Conservation (phyloP, 2,113 vertebrate species). For the Sturnus vulgaris region DNA sequence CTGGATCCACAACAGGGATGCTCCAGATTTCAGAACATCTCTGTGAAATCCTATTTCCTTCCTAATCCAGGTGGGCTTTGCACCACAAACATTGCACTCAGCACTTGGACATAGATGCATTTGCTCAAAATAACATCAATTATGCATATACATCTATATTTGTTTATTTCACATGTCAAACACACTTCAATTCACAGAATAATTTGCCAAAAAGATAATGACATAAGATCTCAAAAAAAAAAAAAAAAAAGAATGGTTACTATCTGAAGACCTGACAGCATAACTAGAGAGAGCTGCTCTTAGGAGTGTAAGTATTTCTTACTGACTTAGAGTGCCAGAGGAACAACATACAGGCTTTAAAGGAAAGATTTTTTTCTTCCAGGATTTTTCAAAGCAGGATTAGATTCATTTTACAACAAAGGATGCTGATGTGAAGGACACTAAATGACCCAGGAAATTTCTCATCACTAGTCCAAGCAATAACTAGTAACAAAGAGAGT, state of each 20-base stretch:
- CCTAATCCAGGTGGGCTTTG: neutral
- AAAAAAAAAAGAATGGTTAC: neutral
- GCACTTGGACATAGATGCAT: neutral
- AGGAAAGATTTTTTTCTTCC: neutral
- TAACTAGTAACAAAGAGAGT: neutral
- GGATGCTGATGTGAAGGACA: neutral
- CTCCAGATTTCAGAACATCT: neutral
- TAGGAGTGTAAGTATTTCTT: neutral
- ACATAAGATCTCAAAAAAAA: neutral
- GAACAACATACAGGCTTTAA: neutral
- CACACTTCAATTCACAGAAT: neutral
- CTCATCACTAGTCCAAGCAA: neutral
- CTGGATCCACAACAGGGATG: neutral
- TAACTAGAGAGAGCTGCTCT: neutral
- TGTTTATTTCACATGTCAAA: neutral
- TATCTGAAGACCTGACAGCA: neutral
- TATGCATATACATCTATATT: neutral
- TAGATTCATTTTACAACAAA: neutral
- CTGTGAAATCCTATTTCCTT: neutral
- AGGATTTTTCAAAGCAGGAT: neutral
- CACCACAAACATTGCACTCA: neutral
- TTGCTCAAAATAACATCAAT: neutral
- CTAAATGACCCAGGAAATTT: neutral
- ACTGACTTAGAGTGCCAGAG: neutral
- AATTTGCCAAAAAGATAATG: neutral